Base-by-base conservation (phyloP, 2,888 invertebrate species). In the Lomographa bimaculata region DNA sequence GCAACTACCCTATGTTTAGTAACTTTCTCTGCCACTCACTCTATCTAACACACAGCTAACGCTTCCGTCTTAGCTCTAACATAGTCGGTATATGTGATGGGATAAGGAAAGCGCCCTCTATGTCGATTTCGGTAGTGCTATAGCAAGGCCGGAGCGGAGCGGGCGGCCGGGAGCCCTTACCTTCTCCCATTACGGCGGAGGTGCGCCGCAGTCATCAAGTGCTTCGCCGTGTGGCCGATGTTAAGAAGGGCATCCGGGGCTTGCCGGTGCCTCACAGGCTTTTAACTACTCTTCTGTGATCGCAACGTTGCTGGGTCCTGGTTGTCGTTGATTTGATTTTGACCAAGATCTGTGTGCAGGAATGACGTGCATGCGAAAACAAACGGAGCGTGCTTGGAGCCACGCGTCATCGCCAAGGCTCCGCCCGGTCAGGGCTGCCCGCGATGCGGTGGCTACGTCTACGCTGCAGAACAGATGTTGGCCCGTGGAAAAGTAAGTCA, bases 391-490 rank as follows among this genome's bases (percentile, higher is more conserved):
- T 91, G 93, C 64, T 60, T 93, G 81, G 94, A 94, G 77, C 84
- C 95, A 18, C 92, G 93, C 60, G 90, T 91, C 47, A 94, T 95
- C 72, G 94, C 95, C 14, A 94, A 93, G 83, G 96, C 96, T 30
- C 95, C 95, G 20, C 94, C 94, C 60, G 96, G 96, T 33, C 92
- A 95, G 80, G 96, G 96, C 47, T 97, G 97, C 71, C 97, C 96
- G 14, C 91, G 96, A 64, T 97, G 96, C 76, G 96, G 96, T 52
- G 96, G 96, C 51, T 96, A 85, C 74, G 97, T 97, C 35, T 97
- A 96, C 82, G 96, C 96, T 50, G 97, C 97, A 45, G 97, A 97
- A 86, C 96, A 96, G 89, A 96, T 96, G 96, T 91, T 97, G 69
- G 96, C 96, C 57, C 92, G 96, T 77, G 96, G 96, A 91, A 92